Conservation (phyloP, 2,113 vertebrate genomes). For the Myrmecobius fasciatus region DNA sequence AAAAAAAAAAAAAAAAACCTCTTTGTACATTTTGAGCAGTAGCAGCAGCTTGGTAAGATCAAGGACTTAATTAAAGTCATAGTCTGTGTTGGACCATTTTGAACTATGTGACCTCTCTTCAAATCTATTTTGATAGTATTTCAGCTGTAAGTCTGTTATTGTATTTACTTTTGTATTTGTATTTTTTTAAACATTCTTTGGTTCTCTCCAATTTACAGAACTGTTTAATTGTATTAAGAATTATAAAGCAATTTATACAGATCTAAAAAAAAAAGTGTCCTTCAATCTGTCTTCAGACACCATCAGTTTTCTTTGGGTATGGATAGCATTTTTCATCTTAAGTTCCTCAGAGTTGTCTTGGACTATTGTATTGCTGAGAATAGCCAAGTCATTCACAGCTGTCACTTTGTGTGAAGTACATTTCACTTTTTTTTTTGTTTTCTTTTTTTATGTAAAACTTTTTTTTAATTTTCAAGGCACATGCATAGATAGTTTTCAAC, state of each 20-base stretch:
- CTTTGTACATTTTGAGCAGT: neutral
- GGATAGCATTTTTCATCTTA: too few relatives aligned
- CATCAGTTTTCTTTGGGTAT: too few relatives aligned
- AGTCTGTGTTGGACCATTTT: neutral
- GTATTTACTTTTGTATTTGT: neutral
- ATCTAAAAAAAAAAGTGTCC: neutral
- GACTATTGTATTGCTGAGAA: too few relatives aligned
- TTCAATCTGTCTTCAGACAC: too few relatives aligned
- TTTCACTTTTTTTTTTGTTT: too few relatives aligned
- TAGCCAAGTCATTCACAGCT: too few relatives aligned
- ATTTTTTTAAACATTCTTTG: constrained; percentile 52
- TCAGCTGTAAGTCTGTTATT: neutral
- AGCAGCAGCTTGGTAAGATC: neutral
- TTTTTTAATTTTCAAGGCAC: too few relatives aligned
- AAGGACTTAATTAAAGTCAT: neutral
- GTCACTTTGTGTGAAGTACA: too few relatives aligned
- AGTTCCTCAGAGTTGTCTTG: too few relatives aligned
- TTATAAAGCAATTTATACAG: constrained; percentile 51
- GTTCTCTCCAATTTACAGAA: constrained; percentile 42
- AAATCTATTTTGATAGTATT: constrained; percentile 45
- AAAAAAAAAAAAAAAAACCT: too few relatives aligned
- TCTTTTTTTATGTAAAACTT: too few relatives aligned
- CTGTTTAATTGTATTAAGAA: constrained; percentile 49
- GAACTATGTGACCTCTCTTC: constrained; percentile 38
- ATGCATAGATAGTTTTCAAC: too few relatives aligned